Evolutionary conservation across 1,140 invertebrate species (phyloP), one percentile per base, ranked within the genome.

Genomic region (Ctenoplectra terminalis): DNA sequence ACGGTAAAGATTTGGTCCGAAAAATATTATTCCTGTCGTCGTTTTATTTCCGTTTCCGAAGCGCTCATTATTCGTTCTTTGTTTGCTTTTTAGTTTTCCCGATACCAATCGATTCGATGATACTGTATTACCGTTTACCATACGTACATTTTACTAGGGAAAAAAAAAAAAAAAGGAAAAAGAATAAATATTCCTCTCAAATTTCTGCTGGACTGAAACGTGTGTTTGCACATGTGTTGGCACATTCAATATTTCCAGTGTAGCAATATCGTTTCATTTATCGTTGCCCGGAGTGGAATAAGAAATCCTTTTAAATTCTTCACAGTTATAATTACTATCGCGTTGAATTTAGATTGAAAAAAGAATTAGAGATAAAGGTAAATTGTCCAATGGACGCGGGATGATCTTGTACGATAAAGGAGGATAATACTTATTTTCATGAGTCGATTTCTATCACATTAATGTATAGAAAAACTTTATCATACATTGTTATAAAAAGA

Each of bases 41-140:
- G 46, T 52, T 70, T 70, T 37, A n/a, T 29, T 70, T 54, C n/a
- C 26, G 29, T 70, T 50, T 20, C 48, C 31, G 31, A n/a, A 52
- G 20, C 48, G 23, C 4, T 29, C 31, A 7, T 50, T 52, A 37
- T 52, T 52, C 13, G 31, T 70, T 37, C 67, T 48, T 15, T 43
- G 43, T 48, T n/a, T 17, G 31, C 7, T 46, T 70, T 70, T 70
- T 20, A n/a, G 31, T 70, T 23, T 20, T n/a, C 15, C 31, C 67
- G 48, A 34, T 70, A 37, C 5, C 67, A 54, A 50, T 70, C 67
- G 48, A 54, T 70, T 70, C n/a, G 46, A 54, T 70, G 67, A 70
- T 54, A 70, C 50, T 70, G 48, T 52, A 50, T 70, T 52, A 70
- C n/a, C 66, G 26, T 72, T n/a, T 72, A 43, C 15, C n/a, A 1